Evolutionary conservation across 2,888 invertebrate species (phyloP), one percentile per base, ranked within the genome.

Genomic region (Crepidodera aurea): DNA sequence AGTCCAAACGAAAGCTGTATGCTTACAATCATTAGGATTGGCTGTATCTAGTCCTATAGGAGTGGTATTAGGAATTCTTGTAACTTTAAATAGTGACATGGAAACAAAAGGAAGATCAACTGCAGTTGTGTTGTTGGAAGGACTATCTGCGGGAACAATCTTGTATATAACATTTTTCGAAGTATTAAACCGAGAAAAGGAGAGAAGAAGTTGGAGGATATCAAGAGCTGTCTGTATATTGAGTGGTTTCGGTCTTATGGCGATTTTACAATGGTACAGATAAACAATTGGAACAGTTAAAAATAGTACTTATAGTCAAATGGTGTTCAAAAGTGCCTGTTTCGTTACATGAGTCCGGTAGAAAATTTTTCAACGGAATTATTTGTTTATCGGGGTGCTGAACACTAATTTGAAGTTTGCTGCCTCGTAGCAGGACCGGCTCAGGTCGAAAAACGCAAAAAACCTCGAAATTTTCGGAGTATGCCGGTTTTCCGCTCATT

Each of bases 161-260:
- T 75, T 84, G 50, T 84, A 84, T 69, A 83, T 84, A 56, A 83
- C 83, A 1, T 84, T 84, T 71, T 84, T 84, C 69, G 84, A 84
- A 73, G 82, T 84, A 18, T 73, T 84, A 32, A 82, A 81, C 64
- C 74, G 82, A 50, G 83, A 83, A 62, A 82, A 80, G 64, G 79
- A 79, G 54, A 67, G 80, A 58, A 69, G 80, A 53, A 74, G 76
- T 44, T 79, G 73, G 67, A 73, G 79, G 60, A 62, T 81, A n/a
- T 72, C 71, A 27, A 69, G 82, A 22, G 77, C 78, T 5, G 53
- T 77, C 58, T 81, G 77, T 64, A 81, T 82, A 54, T 59, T 80
- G n/a, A 72, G 71, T 1, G 82, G 82, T 4, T 82, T 82, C 70
- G 62, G 69, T 39, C 56, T 81, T 22, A 82, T 82, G 82, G 80